Evolutionary conservation across 2,113 vertebrate species (phyloP), one percentile per base, ranked within the genome.

Genomic region (Lasiurus borealis): DNA sequence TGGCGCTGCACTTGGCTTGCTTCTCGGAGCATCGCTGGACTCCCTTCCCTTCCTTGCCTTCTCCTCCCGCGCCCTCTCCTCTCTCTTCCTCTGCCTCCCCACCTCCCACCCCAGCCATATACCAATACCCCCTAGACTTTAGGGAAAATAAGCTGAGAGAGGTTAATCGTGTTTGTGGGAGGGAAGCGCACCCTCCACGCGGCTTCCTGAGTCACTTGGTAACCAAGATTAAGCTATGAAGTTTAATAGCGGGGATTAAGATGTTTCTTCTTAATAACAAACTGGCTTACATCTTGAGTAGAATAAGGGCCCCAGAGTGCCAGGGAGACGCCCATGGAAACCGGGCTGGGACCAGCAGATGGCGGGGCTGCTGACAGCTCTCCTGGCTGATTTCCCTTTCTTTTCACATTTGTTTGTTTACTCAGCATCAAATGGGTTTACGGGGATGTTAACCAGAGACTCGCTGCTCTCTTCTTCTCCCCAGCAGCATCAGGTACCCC

Each of bases 211-310:
- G 85, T 95, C 93, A 87, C 75, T 95, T 95, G 76, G 95, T 97
- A 97, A 96, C 95, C 50, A 83, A 93, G 82, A 94, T 89, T 94
- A 84, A 94, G 52, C 90, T 95, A 91, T 85, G 76, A 64, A 89
- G 29, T 90, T 96, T 87, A 98, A 93, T 15, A 91, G 48, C 96
- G 95, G 34, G 97, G 93, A 98, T 98, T 98, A 97, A 72, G n/a
- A 85, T 25, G 14, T 44, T 87, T 93, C 80, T 66, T 95, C 62
- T 64, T 64, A 64, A 64, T 29, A 64, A 31, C 62, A 64, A 64
- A 15, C 62, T 31, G 62, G 27, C 62, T 31, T 29, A 64, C 29
- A 64, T 64, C 27, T 64, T 64, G 29, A 64, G 62, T 64, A 27
- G 27, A 64, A 64, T 64, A 64, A 97, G 97, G 48, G 84, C 15